These are phyloP conservation scores for Malacosoma neustria DNA, from an alignment of 2,888 invertebrate genomes.

Conservation along the genomic window DNA sequence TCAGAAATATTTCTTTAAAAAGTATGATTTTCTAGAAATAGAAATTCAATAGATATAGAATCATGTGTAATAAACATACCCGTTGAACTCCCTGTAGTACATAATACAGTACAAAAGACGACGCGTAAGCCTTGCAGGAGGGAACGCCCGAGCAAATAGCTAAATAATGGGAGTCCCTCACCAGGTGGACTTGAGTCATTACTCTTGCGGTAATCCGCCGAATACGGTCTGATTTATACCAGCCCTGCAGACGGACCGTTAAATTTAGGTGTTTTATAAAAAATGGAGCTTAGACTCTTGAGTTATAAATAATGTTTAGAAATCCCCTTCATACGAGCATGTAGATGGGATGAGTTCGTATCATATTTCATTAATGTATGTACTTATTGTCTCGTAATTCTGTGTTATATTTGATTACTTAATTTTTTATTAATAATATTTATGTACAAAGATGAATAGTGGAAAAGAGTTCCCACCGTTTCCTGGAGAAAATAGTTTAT, in stretches of 20 bases:
- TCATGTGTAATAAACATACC: too few relatives aligned
- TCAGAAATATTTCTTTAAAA: too few relatives aligned
- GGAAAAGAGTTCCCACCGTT: too few relatives aligned
- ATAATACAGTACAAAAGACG: conserved; percentile 6
- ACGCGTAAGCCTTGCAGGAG: conserved; percentile 5
- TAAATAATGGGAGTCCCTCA: conserved; percentile 62
- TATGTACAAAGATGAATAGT: too few relatives aligned
- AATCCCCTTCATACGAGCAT: conserved; percentile 25
- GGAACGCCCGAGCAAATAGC: conserved; percentile 54
- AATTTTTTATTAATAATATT: too few relatives aligned
- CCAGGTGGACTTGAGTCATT: conserved; percentile 72
- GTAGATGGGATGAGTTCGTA: background rate
- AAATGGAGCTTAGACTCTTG: conserved; percentile 64
- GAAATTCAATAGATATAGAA: too few relatives aligned
- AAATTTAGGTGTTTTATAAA: conserved; percentile 70
- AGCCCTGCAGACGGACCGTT: conserved; percentile 58
- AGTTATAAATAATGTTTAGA: conserved; percentile 60
- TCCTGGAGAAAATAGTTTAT: too few relatives aligned
- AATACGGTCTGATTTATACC: conserved; percentile 68
- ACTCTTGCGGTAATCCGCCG: conserved; percentile 69
- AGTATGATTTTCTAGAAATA: too few relatives aligned
- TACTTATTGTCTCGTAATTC: background rate
- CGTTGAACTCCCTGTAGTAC: too few relatives aligned
- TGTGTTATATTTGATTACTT: too few relatives aligned
- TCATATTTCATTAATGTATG: background rate